Evolutionary conservation across 37 sponge, comb jelly and placozoan species (phyloP).

Genomic region (Aplysina aerophoba): DNA sequence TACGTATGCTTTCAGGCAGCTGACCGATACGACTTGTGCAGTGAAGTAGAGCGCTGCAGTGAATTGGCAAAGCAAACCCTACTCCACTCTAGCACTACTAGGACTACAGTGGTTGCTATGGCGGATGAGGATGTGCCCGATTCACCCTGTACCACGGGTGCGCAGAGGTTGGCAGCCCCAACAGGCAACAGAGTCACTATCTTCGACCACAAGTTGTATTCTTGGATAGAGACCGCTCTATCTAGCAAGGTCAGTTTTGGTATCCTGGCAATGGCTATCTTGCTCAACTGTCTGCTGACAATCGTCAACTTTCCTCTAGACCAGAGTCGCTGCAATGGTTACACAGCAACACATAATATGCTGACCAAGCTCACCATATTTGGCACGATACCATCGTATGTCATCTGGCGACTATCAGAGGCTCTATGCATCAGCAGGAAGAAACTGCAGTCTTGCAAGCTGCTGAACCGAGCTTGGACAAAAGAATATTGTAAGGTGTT

Average conservation of each 20-base stretch:
- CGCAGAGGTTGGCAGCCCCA: too few species aligned
- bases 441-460: not conserved
- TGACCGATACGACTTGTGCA: not conserved
- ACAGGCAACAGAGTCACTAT: not conserved
- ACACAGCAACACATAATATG: not conserved
- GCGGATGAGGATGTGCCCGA: too few species aligned
- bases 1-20: not conserved
- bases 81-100: too few species aligned
- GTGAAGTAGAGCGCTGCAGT: not conserved
- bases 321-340: not conserved
- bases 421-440: too few species aligned
- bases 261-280: not conserved
- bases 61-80: not conserved
- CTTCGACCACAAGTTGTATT: not conserved
- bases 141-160: too few species aligned
- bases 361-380: not conserved
- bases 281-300: not conserved
- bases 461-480: not conserved
- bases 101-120: too few species aligned
- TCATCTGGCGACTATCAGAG: not conserved
- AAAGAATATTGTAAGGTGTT: not conserved
- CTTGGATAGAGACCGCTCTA: not conserved
- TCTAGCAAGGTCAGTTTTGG: not conserved
- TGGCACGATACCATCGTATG: not conserved
- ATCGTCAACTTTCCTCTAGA: constrained; percentile 1